These are phyloP conservation scores for Hybos culiciformis DNA, from an alignment of 2,888 invertebrate species.

Conservation along the genomic window DNA sequence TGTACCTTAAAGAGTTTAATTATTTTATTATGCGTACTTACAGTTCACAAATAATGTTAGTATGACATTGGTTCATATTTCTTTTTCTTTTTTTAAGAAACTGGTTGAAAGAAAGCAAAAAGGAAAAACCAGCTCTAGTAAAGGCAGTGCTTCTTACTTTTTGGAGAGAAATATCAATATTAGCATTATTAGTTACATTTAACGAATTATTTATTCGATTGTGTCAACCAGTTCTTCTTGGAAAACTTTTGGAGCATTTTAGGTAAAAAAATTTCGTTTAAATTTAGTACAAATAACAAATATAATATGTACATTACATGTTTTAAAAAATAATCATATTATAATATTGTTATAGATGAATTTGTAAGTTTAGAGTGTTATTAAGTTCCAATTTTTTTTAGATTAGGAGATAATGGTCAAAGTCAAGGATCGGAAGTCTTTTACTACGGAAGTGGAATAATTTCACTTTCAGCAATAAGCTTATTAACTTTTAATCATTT, in stretches of 20 bases:
- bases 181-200: slow-evolving; percentile 12
- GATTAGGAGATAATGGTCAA: slow-evolving; percentile 3
- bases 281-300: too few relatives aligned
- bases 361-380: not conserved
- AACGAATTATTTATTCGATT: slow-evolving; percentile 16
- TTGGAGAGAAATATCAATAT: slow-evolving; percentile 15
- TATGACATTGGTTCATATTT: too few relatives aligned
- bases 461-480: slow-evolving; percentile 27
- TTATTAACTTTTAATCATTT: slow-evolving; percentile 46
- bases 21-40: too few relatives aligned
- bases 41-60: too few relatives aligned
- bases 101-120: slow-evolving; percentile 13
- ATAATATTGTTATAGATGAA: not conserved
- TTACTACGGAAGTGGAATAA: slow-evolving; percentile 40
- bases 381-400: not conserved
- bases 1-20: too few relatives aligned
- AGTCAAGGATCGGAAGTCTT: slow-evolving; percentile 34
- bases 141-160: slow-evolving; percentile 16
- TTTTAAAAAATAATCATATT: not conserved
- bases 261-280: slow-evolving; percentile 10
- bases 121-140: slow-evolving; percentile 14
- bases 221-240: slow-evolving; percentile 15
- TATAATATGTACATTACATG: too few relatives aligned
- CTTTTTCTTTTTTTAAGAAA: slow-evolving; percentile 9
- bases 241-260: slow-evolving; percentile 15